These are phyloP conservation scores for Microctenopoma steveboyesi DNA, from an alignment of 2,797 vertebrate species.

Conservation along the genomic window DNA sequence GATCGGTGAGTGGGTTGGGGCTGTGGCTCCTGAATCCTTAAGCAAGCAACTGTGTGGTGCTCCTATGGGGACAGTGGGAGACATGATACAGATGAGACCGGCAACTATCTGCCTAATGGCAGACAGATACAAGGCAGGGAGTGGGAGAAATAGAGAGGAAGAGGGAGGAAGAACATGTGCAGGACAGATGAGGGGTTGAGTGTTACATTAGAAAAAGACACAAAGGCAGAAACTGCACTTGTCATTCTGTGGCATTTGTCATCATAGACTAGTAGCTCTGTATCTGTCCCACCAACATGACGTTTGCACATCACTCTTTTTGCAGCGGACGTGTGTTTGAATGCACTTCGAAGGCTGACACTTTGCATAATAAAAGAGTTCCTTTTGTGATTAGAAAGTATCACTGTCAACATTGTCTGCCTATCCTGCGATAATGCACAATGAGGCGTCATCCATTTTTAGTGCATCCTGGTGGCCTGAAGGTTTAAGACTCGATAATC, in stretches of 20 bases:
- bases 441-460: neutral
- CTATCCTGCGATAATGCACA: neutral
- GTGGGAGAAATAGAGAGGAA: constrained; percentile 52
- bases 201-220: constrained; percentile 57
- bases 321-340: constrained; percentile 42
- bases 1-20: constrained; percentile 74
- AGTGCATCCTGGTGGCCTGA: neutral
- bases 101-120: constrained; percentile 84
- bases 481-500: constrained; percentile 1
- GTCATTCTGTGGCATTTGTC: constrained; percentile 62
- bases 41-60: constrained; percentile 74
- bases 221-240: constrained; percentile 58
- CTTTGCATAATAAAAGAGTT: constrained; percentile 34
- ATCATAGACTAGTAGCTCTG: constrained; percentile 42
- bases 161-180: constrained; percentile 53
- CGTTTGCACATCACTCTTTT: constrained; percentile 43
- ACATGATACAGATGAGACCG: constrained; percentile 84
- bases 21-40: constrained; percentile 84
- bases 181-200: constrained; percentile 70
- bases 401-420: constrained; percentile 8
- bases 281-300: constrained; percentile 48
- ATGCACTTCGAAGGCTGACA: constrained; percentile 24
- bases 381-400: constrained; percentile 20
- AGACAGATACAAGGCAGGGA: constrained; percentile 78
- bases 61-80: constrained; percentile 80